Base-by-base conservation (phyloP, 2,797 vertebrate species). In the Odontamblyopus rebecca region DNA sequence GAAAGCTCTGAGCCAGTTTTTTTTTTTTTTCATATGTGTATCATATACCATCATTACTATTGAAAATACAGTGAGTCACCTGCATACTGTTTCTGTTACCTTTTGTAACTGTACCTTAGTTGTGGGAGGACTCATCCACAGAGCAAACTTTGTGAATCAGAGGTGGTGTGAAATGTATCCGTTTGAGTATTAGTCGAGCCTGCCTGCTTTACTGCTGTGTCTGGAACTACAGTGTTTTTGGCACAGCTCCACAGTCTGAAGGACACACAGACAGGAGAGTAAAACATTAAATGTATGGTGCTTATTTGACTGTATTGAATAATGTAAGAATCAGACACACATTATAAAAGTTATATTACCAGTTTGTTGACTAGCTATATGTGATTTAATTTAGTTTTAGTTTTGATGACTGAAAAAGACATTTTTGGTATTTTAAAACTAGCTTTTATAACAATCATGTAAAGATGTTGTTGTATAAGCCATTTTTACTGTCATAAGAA, bases 221-320 rank as follows among this genome's bases (percentile, higher is more conserved):
- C 85, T 89, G 85, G 85, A 69, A 74, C 9, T 62, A 54, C 69
- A 84, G 89, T 85, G 85, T 11, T 64, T 16, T 50, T 74, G 82
- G 87, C 38, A 23, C 57, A 18, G 66, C 44, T 51, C 48, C 59
- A 30, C 80, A 70, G 82, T 85, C 74, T 82, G 72, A 44, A 81
- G 67, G 73, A 74, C 5, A 3, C 74, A 74, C 44, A 1, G 51
- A 19, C 51, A 63, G 70, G 54, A 27, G 51, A 53, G 68, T 61
- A 54, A 67, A 71, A 71, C 29, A 44, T 4, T 57, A 9, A 74
- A 61, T 30, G 3, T n/a, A n/a, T 54, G 19, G 6, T 54, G 51
- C 19, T 54, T n/a, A 23, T 54, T 56, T 23, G 7, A 11, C 9
- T 56, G 19, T 23, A 23, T 1, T n/a, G 53, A 54, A 50, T 59